These are phyloP conservation scores for Knipowitschia caucasica DNA, from an alignment of 2,797 vertebrate genomes.

Conservation along the genomic window DNA sequence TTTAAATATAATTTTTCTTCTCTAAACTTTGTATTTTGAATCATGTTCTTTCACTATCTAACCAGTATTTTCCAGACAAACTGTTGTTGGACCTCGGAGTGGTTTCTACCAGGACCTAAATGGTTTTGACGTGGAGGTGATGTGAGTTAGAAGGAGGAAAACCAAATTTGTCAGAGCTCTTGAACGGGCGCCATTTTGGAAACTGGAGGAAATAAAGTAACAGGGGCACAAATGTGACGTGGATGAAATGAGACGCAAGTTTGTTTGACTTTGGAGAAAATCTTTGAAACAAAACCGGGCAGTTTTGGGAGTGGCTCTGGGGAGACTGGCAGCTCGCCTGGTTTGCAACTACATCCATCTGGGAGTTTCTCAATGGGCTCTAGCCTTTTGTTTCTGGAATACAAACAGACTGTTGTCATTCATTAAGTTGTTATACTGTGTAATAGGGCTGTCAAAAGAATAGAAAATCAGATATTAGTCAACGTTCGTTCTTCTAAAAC, in stretches of 20 bases:
- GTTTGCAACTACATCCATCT: conserved; percentile 55
- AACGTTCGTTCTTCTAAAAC: too few relatives aligned
- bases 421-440: background rate
- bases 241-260: conserved; percentile 5
- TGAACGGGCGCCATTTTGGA: background rate
- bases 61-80: background rate
- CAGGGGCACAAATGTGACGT: background rate
- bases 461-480: too few relatives aligned
- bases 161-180: background rate
- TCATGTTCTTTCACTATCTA: background rate
- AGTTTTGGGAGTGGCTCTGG: conserved; percentile 37
- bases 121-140: conserved; percentile 5
- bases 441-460: too few relatives aligned
- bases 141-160: conserved; percentile 7
- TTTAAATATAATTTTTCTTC: too few relatives aligned
- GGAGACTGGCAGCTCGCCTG: conserved; percentile 41
- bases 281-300: conserved; percentile 10
- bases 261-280: conserved; percentile 4
- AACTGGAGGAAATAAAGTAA: conserved; percentile 1
- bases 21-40: background rate
- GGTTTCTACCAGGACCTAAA: background rate
- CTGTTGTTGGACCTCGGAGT: conserved; percentile 5
- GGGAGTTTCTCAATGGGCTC: conserved; percentile 19
- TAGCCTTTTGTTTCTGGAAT: conserved; percentile 9
- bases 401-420: conserved; percentile 6